Conservation (phyloP, 2,113 vertebrate species). For the Heptranchias perlo region DNA sequence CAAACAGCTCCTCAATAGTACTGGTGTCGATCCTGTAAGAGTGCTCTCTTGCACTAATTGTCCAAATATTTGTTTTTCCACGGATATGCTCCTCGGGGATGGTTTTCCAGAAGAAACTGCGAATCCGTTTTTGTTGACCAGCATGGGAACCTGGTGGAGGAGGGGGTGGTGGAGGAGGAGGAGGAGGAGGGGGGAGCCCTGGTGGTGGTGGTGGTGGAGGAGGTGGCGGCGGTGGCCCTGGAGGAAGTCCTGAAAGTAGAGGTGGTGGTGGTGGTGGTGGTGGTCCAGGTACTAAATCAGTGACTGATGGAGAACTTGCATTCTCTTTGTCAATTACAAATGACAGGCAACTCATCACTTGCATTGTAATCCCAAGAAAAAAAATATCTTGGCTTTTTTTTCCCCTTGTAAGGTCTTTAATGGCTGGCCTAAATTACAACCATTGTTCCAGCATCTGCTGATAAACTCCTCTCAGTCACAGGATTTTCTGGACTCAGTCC, state of each 20-base stretch:
- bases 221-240: slow-evolving; percentile 39
- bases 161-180: slow-evolving; percentile 57
- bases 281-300: slow-evolving; percentile 59
- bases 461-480: slow-evolving; percentile 16
- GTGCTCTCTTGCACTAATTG: slow-evolving; percentile 74
- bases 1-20: slow-evolving; percentile 91
- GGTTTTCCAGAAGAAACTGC: slow-evolving; percentile 96
- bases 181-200: slow-evolving; percentile 45
- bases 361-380: slow-evolving; percentile 59
- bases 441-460: background rate
- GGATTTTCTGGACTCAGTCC: background rate
- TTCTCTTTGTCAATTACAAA: slow-evolving; percentile 73
- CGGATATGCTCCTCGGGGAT: slow-evolving; percentile 94
- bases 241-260: slow-evolving; percentile 43
- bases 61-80: slow-evolving; percentile 93
- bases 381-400: slow-evolving; percentile 18
- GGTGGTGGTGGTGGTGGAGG: slow-evolving; percentile 48
- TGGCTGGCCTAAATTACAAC: background rate
- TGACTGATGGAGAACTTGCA: slow-evolving; percentile 58
- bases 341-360: slow-evolving; percentile 85
- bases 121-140: slow-evolving; percentile 76
- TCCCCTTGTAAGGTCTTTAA: slow-evolving; percentile 7
- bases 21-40: slow-evolving; percentile 85
- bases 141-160: slow-evolving; percentile 54
- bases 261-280: slow-evolving; percentile 46